A percentile compares a stretch with the other conserved stretches of the same genome.
Conservation (phyloP, 2,797 vertebrate genomes). For the Hemitrygon akajei region DNA sequence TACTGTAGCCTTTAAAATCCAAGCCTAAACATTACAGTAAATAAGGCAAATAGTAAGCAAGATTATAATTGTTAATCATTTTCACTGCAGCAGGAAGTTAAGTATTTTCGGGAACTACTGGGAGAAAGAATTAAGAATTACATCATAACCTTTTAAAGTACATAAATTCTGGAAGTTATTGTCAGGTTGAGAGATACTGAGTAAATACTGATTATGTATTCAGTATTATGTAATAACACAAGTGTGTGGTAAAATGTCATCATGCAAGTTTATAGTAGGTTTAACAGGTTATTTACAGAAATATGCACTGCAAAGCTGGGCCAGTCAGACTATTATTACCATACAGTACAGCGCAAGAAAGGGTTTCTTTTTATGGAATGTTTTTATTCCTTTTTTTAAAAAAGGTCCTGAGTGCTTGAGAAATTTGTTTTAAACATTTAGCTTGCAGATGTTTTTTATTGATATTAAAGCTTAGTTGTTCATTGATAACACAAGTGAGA, state of each 20-base stretch:
- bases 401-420: background rate
- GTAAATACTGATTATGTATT: too few species aligned
- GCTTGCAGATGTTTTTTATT: background rate
- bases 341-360: background rate
- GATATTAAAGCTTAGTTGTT: background rate
- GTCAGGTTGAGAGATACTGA: background rate
- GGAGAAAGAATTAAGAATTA: background rate
- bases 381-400: background rate
- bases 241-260: too few species aligned
- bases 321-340: background rate
- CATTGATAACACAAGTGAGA: background rate
- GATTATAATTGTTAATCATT: background rate
- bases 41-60: background rate
- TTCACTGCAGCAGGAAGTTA: background rate
- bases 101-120: background rate
- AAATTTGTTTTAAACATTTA: background rate
- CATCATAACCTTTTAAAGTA: background rate
- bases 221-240: too few species aligned
- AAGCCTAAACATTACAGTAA: background rate
- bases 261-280: background rate
- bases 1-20: background rate
- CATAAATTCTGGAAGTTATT: background rate
- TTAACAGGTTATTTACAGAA: background rate
- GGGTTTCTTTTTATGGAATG: background rate
- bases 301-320: background rate